Conservation (phyloP, 1,140 invertebrate species). For the Apocrypta bakeri region DNA sequence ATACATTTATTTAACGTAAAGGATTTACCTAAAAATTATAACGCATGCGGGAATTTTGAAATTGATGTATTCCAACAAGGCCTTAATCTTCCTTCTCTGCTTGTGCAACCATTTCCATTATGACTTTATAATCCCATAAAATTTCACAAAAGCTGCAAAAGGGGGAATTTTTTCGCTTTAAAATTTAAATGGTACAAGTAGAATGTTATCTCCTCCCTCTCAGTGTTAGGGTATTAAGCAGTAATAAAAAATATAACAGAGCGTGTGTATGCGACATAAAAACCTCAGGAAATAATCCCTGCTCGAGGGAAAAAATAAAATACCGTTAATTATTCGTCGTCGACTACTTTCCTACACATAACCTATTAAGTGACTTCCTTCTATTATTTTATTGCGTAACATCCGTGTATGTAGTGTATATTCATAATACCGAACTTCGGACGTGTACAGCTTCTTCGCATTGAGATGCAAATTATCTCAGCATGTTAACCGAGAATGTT, state of each 20-base stretch:
- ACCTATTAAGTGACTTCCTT: background rate
- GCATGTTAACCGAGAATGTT: background rate
- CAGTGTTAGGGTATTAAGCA: background rate
- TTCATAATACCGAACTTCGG: too few species aligned
- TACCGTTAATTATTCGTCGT: background rate
- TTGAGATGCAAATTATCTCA: background rate
- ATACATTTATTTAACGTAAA: background rate
- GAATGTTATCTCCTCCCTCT: too few species aligned
- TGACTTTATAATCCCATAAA: conserved; percentile 3
- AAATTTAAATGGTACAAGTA: background rate
- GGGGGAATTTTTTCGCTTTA: background rate
- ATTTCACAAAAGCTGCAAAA: background rate
- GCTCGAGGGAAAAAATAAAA: background rate
- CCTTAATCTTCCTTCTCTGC: background rate
- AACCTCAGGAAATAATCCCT: background rate
- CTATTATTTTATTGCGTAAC: background rate
- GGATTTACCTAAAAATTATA: too few species aligned
- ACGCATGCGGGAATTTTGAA: background rate
- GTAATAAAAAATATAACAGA: background rate
- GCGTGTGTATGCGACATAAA: background rate
- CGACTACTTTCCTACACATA: background rate
- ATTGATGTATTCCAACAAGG: background rate
- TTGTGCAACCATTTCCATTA: background rate
- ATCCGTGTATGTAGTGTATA: background rate
- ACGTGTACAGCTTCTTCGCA: background rate